These are phyloP conservation scores for Aphidius gifuensis DNA, from an alignment of 1,140 invertebrate species.

Conservation along the genomic window DNA sequence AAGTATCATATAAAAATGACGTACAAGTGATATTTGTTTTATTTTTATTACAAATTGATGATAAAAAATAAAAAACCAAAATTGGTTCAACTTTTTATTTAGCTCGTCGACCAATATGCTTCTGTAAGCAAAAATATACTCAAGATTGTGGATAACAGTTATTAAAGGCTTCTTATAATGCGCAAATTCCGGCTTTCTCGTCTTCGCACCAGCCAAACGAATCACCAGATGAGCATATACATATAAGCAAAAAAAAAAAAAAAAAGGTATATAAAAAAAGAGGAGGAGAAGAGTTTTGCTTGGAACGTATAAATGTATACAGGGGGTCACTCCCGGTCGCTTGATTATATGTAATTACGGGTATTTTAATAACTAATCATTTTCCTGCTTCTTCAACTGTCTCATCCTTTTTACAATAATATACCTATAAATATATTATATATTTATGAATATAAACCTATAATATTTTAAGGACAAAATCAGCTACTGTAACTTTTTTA, in stretches of 20 bases:
- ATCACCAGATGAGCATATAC: slow-evolving; percentile 15
- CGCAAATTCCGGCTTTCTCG: slow-evolving; percentile 40
- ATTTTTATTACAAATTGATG: background rate
- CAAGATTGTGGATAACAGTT: slow-evolving; percentile 56
- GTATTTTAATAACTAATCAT: slow-evolving; percentile 58
- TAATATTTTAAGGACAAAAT: background rate
- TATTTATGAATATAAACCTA: background rate
- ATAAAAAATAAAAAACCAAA: background rate
- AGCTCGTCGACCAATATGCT: slow-evolving; percentile 17
- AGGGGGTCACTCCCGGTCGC: slow-evolving; percentile 49
- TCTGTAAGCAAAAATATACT: slow-evolving; percentile 26
- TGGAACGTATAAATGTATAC: slow-evolving; percentile 38
- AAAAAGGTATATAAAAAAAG: background rate
- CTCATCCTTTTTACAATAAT: slow-evolving; percentile 34
- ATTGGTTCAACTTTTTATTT: slow-evolving; percentile 1
- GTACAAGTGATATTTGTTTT: background rate
- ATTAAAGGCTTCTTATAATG: slow-evolving; percentile 55
- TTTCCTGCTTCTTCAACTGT: slow-evolving; percentile 45
- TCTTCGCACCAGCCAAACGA: slow-evolving; percentile 42
- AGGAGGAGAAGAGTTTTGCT: slow-evolving; percentile 18
- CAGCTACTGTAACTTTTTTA: background rate
- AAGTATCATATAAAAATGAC: too few relatives aligned
- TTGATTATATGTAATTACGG: slow-evolving; percentile 58
- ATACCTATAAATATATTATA: background rate
- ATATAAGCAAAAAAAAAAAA: background rate